phyloP scores from a whole-genome alignment of 2,113 vertebrate genomes.

The Bambusicola thoracicus region DNA sequence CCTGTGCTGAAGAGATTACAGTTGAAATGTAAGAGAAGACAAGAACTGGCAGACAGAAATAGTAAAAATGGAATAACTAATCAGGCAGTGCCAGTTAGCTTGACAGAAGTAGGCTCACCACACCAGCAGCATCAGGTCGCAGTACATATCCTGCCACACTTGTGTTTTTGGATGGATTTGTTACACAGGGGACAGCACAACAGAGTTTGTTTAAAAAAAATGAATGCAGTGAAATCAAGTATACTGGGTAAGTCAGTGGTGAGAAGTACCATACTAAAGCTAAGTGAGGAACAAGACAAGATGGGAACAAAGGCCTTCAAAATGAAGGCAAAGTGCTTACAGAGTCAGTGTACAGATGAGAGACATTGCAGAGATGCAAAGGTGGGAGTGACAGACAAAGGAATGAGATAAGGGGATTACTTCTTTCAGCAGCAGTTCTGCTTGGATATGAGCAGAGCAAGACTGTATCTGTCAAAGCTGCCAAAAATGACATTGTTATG shows the following conservation, averaged over 20 bases:
- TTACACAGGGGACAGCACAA: neutral
- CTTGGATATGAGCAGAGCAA: neutral
- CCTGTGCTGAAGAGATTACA: neutral
- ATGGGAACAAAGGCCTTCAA: neutral
- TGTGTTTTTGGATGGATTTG: neutral
- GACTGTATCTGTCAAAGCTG: neutral
- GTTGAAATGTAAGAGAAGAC: neutral
- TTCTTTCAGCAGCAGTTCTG: neutral
- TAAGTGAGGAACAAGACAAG: neutral
- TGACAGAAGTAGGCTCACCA: neutral
- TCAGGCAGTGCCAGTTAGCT: neutral
- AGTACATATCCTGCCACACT: neutral
- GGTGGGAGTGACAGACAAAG: neutral
- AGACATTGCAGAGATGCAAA: neutral
- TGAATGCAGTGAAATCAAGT: neutral
- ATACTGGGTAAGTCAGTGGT: neutral
- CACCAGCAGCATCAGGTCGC: neutral
- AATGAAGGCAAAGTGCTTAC: neutral
- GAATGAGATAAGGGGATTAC: neutral
- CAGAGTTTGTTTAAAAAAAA: neutral
- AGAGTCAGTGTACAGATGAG: accelerated
- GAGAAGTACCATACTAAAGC: neutral
- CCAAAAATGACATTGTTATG: neutral
- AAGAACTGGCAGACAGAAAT: neutral
- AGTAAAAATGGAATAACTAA: neutral